Evolutionary conservation across 2,888 invertebrate species (phyloP), one percentile per base, ranked within the genome.

Genomic region (Agrotis segetum): DNA sequence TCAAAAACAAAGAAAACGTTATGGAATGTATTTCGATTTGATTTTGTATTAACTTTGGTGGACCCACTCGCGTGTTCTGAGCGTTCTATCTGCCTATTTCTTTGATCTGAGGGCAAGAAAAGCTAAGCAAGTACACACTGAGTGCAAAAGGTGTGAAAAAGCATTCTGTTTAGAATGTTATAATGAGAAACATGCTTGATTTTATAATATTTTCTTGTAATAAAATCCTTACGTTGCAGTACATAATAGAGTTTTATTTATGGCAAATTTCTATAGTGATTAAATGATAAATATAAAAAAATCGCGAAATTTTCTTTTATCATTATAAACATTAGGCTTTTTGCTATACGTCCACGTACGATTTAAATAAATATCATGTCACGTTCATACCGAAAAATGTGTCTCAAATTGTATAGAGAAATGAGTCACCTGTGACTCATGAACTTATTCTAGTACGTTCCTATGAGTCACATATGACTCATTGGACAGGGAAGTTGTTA

Each of bases 41-140:
- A n/a, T n/a, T n/a, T n/a, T n/a, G n/a, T n/a, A n/a, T n/a, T n/a
- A n/a, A n/a, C n/a, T n/a, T n/a, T n/a, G n/a, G n/a, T n/a, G n/a
- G n/a, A n/a, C n/a, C n/a, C n/a, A n/a, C n/a, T n/a, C n/a, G n/a
- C n/a, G n/a, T n/a, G n/a, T n/a, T n/a, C n/a, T n/a, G n/a, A n/a
- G n/a, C n/a, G n/a, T n/a, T n/a, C n/a, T n/a, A n/a, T n/a, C n/a
- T n/a, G n/a, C n/a, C n/a, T n/a, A n/a, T n/a, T n/a, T n/a, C n/a
- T n/a, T n/a, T n/a, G n/a, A n/a, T n/a, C n/a, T n/a, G n/a, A n/a
- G n/a, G 24, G 24, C 24, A 24, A 62, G 67, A 67, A 75, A 68
- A 79, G 74, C 81, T 0, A 83, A 80, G 65, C 78, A 78, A 73
- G 79, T 82, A 46, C 79, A 83, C 62, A 80, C 82, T 58, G 73